Conservation (phyloP, 2,888 invertebrate genomes). For the Ernsta delagoae region DNA sequence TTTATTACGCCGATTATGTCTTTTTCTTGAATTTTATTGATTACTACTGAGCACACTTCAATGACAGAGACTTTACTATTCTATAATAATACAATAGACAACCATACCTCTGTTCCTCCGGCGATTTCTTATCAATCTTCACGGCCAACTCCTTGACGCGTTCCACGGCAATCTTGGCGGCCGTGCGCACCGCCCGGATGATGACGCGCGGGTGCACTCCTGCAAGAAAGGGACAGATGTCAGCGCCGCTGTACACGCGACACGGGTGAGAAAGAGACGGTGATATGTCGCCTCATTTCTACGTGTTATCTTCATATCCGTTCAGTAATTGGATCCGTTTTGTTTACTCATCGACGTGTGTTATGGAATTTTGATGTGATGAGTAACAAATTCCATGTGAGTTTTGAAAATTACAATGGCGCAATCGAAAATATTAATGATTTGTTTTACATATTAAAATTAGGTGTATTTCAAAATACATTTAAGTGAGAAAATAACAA, state of each 20-base stretch:
- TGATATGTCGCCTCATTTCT: slow-evolving; percentile 43
- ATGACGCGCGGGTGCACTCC: slow-evolving; percentile 96
- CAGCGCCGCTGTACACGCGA: background rate
- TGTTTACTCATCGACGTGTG: slow-evolving; percentile 22
- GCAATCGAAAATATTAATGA: too few species aligned
- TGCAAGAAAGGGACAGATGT: slow-evolving; percentile 43
- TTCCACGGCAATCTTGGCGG: slow-evolving; percentile 91
- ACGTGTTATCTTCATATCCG: slow-evolving; percentile 39
- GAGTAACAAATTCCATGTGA: background rate
- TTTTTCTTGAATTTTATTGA: too few species aligned
- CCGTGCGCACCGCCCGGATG: slow-evolving; percentile 94
- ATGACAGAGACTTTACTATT: too few species aligned
- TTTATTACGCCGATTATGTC: too few species aligned
- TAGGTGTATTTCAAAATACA: too few species aligned
- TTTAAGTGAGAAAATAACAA: too few species aligned
- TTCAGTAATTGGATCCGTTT: slow-evolving; percentile 49
- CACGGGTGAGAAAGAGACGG: background rate
- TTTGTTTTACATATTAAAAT: too few species aligned
- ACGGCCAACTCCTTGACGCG: slow-evolving; percentile 94
- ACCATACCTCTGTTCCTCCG: slow-evolving; percentile 87
- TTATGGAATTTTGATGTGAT: background rate
- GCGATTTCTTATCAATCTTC: slow-evolving; percentile 88
- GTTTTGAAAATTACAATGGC: background rate
- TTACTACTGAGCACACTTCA: too few species aligned
- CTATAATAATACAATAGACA: background rate